A percentile compares a stretch with the other conserved stretches of the same genome.
These are phyloP conservation scores for Pangasius mekongensis DNA, from an alignment of 2,797 vertebrate genomes.

Conservation along the genomic window DNA sequence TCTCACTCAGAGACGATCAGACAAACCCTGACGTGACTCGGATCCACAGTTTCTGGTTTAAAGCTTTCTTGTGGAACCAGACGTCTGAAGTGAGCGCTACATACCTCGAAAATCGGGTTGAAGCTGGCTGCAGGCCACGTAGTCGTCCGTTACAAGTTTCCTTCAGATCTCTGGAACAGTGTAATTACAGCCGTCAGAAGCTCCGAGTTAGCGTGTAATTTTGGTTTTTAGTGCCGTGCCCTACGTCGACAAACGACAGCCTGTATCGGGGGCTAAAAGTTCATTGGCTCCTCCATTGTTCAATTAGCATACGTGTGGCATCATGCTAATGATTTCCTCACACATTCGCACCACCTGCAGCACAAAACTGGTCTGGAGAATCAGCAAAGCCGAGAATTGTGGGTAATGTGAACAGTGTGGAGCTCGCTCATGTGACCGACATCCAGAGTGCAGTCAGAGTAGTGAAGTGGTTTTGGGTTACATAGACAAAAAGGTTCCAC, in stretches of 20 bases:
- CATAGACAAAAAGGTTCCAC: background rate
- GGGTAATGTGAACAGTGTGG: constrained; percentile 25
- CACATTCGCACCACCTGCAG: constrained; percentile 46
- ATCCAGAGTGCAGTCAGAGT: constrained; percentile 38
- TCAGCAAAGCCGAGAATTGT: constrained; percentile 13
- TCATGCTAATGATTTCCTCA: constrained; percentile 47
- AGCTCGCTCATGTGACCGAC: constrained; percentile 31
- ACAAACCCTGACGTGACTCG: background rate
- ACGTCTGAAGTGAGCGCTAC: constrained; percentile 36
- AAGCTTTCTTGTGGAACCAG: constrained; percentile 22
- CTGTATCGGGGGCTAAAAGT: constrained; percentile 74
- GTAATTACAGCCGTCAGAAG: constrained; percentile 78
- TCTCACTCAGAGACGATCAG: background rate
- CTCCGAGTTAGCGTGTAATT: constrained; percentile 74
- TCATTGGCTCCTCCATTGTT: constrained; percentile 65
- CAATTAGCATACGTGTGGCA: constrained; percentile 54
- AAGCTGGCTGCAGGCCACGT: constrained; percentile 62
- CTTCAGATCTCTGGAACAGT: constrained; percentile 72
- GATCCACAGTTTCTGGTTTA: constrained; percentile 14
- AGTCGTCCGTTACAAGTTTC: constrained; percentile 63
- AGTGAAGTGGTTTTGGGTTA: background rate
- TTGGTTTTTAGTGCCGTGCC: constrained; percentile 69
- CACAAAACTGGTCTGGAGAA: constrained; percentile 38
- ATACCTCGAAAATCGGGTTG: constrained; percentile 60
- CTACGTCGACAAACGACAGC: constrained; percentile 70